phyloP scores from a whole-genome alignment of 2,113 vertebrate genomes.

The Percopsis transmontana region DNA sequence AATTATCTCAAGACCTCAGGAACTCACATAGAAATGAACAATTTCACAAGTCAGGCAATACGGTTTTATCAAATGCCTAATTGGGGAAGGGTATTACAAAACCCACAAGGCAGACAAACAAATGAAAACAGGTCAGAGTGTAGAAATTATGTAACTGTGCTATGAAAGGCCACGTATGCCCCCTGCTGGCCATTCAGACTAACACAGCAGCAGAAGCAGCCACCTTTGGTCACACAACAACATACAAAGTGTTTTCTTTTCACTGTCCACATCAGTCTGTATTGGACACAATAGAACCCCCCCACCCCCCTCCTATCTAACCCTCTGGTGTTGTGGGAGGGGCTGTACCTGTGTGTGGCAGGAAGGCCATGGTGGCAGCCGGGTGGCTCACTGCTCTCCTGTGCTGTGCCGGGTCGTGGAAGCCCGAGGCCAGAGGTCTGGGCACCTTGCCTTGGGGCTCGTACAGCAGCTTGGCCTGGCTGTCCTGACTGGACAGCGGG shows the following conservation, averaged over 20 bases:
- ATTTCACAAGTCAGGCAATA: slow-evolving; percentile 29
- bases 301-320: not conserved
- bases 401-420: slow-evolving; percentile 70
- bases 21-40: slow-evolving; percentile 17
- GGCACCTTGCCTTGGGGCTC: slow-evolving; percentile 79
- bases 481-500: slow-evolving; percentile 65
- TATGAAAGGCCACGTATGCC: slow-evolving; percentile 30
- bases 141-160: slow-evolving; percentile 42
- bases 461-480: slow-evolving; percentile 62
- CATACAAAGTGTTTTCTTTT: not conserved
- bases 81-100: slow-evolving; percentile 28
- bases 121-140: slow-evolving; percentile 32
- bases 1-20: slow-evolving; percentile 16
- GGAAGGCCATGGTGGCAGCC: slow-evolving; percentile 65
- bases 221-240: not conserved
- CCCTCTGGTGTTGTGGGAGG: not conserved
- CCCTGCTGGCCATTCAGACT: slow-evolving; percentile 46
- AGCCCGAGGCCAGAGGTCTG: slow-evolving; percentile 61
- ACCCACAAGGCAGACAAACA: slow-evolving; percentile 24
- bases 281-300: not conserved
- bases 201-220: not conserved
- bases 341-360: slow-evolving; percentile 69
- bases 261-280: not conserved
- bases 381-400: slow-evolving; percentile 54
- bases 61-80: slow-evolving; percentile 27